These are phyloP conservation scores for Acanthosepion pharaonis DNA, from an alignment of 2,888 invertebrate species.

Conservation along the genomic window DNA sequence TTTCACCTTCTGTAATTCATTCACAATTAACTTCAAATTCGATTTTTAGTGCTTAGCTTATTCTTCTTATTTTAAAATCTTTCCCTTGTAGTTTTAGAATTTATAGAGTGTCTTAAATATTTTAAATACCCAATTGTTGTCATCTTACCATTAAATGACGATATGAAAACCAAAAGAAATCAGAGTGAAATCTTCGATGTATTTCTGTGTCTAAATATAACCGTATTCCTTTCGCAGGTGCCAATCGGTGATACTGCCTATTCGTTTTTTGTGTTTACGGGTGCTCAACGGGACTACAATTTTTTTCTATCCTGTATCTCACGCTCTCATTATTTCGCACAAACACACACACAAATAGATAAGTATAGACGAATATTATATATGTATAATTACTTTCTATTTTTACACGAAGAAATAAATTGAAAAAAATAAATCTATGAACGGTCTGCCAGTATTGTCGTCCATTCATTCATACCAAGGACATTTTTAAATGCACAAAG, in stretches of 20 bases:
- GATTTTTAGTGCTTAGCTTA: neutral
- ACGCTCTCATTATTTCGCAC: neutral
- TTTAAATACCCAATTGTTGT: neutral
- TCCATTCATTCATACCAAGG: neutral
- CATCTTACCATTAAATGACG: neutral
- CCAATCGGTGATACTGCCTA: neutral
- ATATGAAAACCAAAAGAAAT: neutral
- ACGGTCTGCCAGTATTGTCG: too few relatives aligned
- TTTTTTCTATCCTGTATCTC: neutral
- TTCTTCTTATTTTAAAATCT: neutral
- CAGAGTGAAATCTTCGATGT: neutral
- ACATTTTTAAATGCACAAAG: neutral
- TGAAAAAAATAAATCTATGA: neutral
- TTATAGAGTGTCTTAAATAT: neutral
- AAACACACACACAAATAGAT: neutral
- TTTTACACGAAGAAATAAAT: neutral
- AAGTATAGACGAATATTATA: neutral
- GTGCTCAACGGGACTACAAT: neutral
- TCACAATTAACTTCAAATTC: neutral
- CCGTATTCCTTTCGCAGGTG: slow-evolving; percentile 33
- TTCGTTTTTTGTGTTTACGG: neutral
- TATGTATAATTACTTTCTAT: neutral
- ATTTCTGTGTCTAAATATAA: slow-evolving; percentile 20
- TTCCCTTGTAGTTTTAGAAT: neutral
- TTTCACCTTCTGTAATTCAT: neutral